These are phyloP conservation scores for Danio jaintianensis DNA, from an alignment of 2,797 vertebrate species.

Conservation along the genomic window DNA sequence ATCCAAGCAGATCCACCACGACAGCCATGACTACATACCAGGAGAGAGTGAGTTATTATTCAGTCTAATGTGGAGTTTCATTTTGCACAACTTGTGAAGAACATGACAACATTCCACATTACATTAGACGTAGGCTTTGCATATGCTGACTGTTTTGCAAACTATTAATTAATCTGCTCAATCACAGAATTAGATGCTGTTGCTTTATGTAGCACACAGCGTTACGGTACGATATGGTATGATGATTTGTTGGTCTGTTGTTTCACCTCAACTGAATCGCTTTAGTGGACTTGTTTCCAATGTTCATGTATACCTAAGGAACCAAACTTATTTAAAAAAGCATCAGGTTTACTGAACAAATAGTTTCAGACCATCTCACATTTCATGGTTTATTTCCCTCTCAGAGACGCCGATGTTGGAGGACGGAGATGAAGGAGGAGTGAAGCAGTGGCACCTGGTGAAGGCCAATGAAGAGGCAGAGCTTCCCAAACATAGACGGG, in stretches of 20 bases:
- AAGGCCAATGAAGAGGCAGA: slow-evolving; percentile 93
- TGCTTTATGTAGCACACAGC: too few relatives aligned
- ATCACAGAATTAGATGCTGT: too few relatives aligned
- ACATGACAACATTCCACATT: not conserved
- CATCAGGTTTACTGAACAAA: too few relatives aligned
- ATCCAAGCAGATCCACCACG: slow-evolving; percentile 90
- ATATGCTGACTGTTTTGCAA: not conserved
- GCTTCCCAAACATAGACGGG: slow-evolving; percentile 89
- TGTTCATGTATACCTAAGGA: too few relatives aligned
- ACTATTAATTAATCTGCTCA: too few relatives aligned
- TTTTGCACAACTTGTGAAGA: not conserved
- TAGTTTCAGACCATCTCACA: slow-evolving; percentile 7
- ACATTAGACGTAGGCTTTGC: too few relatives aligned
- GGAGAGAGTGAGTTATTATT: slow-evolving; percentile 89
- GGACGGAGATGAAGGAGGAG: slow-evolving; percentile 92
- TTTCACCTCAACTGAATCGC: too few relatives aligned
- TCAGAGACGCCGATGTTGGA: slow-evolving; percentile 96
- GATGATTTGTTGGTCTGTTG: too few relatives aligned
- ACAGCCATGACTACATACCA: slow-evolving; percentile 94
- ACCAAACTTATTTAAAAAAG: not conserved
- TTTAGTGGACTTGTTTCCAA: too few relatives aligned
- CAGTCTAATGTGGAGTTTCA: not conserved
- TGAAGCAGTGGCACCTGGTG: slow-evolving; percentile 94
- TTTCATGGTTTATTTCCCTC: not conserved
- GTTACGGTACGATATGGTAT: too few relatives aligned